Percentiles rank a stretch among this genome's conserved stretches.
Evolutionary conservation across 2,797 vertebrate species (phyloP).

Genomic region (Adrianichthys oophorus): DNA sequence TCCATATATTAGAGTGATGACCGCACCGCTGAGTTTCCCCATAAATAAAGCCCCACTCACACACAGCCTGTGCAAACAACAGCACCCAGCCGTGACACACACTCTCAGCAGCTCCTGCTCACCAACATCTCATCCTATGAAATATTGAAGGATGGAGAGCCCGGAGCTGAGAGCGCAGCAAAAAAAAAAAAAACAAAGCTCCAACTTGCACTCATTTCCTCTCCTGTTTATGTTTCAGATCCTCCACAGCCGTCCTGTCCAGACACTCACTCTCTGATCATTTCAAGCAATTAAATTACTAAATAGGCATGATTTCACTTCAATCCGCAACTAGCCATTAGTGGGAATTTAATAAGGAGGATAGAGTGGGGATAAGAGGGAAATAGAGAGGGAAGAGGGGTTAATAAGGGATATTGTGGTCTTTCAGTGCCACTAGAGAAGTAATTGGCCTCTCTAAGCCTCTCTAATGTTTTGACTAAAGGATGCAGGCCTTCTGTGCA

Average conservation of each 20-base stretch:
- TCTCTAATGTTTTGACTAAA: constrained; percentile 40
- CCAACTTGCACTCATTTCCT: constrained; percentile 41
- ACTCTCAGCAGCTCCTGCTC: constrained; percentile 35
- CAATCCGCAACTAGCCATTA: constrained; percentile 47
- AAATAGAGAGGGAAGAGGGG: constrained; percentile 21
- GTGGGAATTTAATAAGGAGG: constrained; percentile 41
- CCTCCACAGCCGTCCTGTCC: neutral
- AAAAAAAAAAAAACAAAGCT: constrained; percentile 40
- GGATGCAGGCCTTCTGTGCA: constrained; percentile 17
- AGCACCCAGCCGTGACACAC: constrained; percentile 20
- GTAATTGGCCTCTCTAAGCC: constrained; percentile 39
- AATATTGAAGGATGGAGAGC: constrained; percentile 74
- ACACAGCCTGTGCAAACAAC: constrained; percentile 37
- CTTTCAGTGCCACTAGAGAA: constrained; percentile 38
- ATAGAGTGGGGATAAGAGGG: constrained; percentile 31
- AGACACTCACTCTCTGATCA: constrained; percentile 29
- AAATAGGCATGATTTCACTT: constrained; percentile 52
- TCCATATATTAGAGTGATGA: constrained; percentile 64
- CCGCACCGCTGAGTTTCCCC: constrained; percentile 55
- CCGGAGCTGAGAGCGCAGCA: constrained; percentile 44
- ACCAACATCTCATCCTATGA: constrained; percentile 57
- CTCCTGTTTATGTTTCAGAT: constrained; percentile 36
- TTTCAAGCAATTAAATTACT: constrained; percentile 56
- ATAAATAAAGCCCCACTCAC: constrained; percentile 62
- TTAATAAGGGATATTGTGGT: constrained; percentile 45